Percentiles rank a stretch among this genome's conserved stretches.
Evolutionary conservation across 2,888 invertebrate species (phyloP).

Genomic region (Dryobota labecula): DNA sequence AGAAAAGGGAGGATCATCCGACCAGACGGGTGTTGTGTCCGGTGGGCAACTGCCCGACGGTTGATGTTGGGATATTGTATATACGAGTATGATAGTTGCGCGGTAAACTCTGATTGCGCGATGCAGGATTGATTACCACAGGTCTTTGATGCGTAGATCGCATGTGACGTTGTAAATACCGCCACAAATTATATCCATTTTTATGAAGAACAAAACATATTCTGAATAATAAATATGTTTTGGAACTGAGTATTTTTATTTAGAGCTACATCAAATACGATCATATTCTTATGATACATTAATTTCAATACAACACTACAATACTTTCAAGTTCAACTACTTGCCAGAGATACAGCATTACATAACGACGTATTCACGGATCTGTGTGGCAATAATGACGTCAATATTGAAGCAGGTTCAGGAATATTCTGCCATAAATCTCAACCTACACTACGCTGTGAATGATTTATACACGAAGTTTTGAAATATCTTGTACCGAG

Average conservation of each 20-base stretch:
- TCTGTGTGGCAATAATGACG: slow-evolving; percentile 38
- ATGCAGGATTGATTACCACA: too few species aligned
- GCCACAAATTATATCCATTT: not conserved
- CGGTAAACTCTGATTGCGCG: too few species aligned
- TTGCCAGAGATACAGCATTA: slow-evolving; percentile 31
- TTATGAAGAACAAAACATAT: not conserved
- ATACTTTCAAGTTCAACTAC: slow-evolving; percentile 7
- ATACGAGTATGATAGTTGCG: too few species aligned
- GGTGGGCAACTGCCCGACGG: too few species aligned
- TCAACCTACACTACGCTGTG: slow-evolving; percentile 38
- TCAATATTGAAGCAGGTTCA: slow-evolving; percentile 49
- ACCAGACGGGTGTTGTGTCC: too few species aligned
- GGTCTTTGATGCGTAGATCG: too few species aligned
- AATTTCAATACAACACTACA: slow-evolving; percentile 13
- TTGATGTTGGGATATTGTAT: too few species aligned
- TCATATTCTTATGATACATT: slow-evolving; percentile 13
- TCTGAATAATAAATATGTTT: not conserved
- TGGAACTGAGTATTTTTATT: not conserved
- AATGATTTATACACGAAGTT: slow-evolving; percentile 52
- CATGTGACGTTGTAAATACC: too few species aligned
- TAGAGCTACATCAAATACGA: not conserved
- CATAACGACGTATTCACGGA: slow-evolving; percentile 30
- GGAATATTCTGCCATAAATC: slow-evolving; percentile 54
- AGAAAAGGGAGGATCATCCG: too few species aligned
- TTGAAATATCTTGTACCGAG: slow-evolving; percentile 45